Base-by-base conservation (phyloP, 2,113 vertebrate species). In the Triplophysa rosa region DNA sequence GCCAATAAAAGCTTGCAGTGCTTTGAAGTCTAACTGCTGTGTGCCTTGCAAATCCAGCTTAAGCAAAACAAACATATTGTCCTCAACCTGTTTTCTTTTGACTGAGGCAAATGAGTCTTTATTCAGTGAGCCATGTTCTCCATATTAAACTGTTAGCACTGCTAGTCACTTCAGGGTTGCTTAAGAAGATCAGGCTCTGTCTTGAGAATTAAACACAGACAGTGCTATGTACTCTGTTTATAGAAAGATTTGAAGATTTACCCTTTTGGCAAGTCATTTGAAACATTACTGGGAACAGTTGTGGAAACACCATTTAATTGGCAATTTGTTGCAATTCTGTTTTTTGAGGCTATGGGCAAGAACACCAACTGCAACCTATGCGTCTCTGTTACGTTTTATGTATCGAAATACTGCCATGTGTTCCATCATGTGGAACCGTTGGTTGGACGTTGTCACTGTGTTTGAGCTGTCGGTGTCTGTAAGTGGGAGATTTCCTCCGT, bases 21-120 rank as follows among this genome's bases (percentile, higher is more conserved):
- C 70, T 79, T 83, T 77, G 67, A 84, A 78, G 67, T 63, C 66
- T 63, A 65, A 33, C 77, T 72, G 62, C 79, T 90, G 88, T 91
- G 92, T 89, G 87, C 83, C 86, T 89, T 89, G 87, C 89, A 91
- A 92, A 93, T 91, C 89, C 90, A 85, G 89, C 91, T 91, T 88
- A 90, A 92, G 91, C 88, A 90, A 91, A 91, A 91, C 90, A 92
- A 92, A 93, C 88, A 90, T 88, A 89, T 92, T 89, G 86, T 91
- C 84, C 86, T 89, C 87, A 85, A 90, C 88, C 86, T 88, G 81
- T 77, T 83, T 85, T 71, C 75, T 67, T 86, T 81, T 66, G 29
- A 77, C 71, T 42, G 77, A 59, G 45, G 72, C 68, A 79, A 81
- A 81, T 79, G n/a, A 79, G 70, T 79, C 16, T 78, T 78, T 26